A percentile compares a stretch with the other conserved stretches of the same genome.
Conservation (phyloP, 2,113 vertebrate genomes). For the Bothrops jararaca region DNA sequence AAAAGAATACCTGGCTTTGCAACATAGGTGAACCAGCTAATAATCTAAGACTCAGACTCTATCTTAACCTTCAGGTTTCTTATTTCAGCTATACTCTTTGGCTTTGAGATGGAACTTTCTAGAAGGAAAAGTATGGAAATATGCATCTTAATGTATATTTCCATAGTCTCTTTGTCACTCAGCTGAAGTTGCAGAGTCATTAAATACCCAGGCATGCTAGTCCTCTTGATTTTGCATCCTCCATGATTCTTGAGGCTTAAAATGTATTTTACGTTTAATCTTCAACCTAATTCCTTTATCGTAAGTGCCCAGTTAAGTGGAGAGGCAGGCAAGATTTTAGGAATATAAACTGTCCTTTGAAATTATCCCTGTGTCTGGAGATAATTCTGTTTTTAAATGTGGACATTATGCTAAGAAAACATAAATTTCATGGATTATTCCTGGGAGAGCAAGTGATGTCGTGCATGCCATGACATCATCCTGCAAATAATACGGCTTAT, state of each 20-base stretch:
- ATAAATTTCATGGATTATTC: neutral
- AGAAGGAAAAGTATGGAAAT: neutral
- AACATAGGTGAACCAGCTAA: neutral
- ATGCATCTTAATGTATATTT: neutral
- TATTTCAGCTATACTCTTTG: neutral
- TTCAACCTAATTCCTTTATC: neutral
- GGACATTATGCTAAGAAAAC: neutral
- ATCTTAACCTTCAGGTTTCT: neutral
- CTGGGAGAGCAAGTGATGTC: neutral
- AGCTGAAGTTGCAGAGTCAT: neutral
- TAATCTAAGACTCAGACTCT: neutral
- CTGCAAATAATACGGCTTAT: neutral
- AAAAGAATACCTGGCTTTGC: neutral
- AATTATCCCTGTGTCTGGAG: neutral
- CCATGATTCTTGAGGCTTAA: neutral
- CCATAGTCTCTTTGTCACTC: neutral
- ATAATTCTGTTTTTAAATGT: neutral
- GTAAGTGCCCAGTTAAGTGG: too few relatives aligned
- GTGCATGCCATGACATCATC: neutral
- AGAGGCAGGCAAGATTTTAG: too few relatives aligned
- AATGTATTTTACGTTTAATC: neutral
- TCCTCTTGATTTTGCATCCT: neutral
- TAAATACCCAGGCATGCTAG: neutral
- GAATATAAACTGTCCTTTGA: neutral
- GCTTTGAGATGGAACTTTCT: neutral